Conservation (phyloP, 2,888 invertebrate genomes). For the Ennomos erosarius region DNA sequence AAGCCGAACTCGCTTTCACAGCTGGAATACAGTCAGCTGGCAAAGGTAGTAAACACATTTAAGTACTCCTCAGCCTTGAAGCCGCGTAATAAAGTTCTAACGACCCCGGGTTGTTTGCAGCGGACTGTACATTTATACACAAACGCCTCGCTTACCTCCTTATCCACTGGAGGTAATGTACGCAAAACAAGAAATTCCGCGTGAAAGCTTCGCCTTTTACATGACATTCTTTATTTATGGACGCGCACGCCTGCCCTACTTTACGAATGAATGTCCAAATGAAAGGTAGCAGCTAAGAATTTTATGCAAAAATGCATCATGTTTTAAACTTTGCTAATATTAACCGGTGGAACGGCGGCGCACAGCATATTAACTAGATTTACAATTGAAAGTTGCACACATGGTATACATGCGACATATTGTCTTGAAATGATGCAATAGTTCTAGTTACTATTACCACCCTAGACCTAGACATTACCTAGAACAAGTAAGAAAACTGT, state of each 20-base stretch:
- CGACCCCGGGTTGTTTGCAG: constrained; percentile 31
- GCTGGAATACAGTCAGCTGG: constrained; percentile 32
- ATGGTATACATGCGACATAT: no score
- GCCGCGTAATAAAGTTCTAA: constrained; percentile 40
- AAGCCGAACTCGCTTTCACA: constrained; percentile 28
- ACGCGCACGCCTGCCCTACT: constrained; percentile 62
- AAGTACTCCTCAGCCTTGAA: constrained; percentile 35
- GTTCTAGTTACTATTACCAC: no score
- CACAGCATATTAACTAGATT: no score
- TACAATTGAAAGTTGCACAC: no score
- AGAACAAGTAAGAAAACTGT: no score
- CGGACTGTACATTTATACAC: constrained; percentile 33
- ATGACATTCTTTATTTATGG: constrained; percentile 68
- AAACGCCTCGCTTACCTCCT: constrained; percentile 32
- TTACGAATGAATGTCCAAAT: constrained; percentile 64
- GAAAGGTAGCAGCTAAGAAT: constrained; percentile 50
- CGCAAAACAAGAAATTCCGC: constrained; percentile 56
- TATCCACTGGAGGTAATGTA: constrained; percentile 48
- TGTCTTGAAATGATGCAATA: no score
- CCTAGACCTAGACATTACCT: no score
- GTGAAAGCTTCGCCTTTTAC: constrained; percentile 56
- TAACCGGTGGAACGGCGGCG: no score
- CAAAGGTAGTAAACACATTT: constrained; percentile 37
- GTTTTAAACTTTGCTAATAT: no score
- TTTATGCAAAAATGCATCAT: constrained; percentile 25